Evolutionary conservation across 2,797 vertebrate species (phyloP), one percentile per base, ranked within the genome.

Genomic region (Pogonophryne albipinna): DNA sequence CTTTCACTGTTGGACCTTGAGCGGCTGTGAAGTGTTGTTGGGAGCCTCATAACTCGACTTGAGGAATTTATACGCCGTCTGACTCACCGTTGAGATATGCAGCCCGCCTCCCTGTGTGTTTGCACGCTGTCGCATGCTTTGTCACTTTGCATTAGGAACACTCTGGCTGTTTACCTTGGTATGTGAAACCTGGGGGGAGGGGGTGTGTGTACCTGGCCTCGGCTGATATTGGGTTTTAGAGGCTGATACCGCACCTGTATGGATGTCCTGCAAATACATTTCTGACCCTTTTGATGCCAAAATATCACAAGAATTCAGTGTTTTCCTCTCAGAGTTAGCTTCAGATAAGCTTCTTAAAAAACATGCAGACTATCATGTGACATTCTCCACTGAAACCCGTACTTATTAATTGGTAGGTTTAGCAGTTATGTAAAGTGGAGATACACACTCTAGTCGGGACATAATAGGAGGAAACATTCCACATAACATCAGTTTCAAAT

Each of bases 51-150:
- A 88, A 86, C 77, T 71, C 42, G 14, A 62, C 83, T 62, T 51
- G 19, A 88, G 90, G 91, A 93, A 94, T 94, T 89, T 90, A 64
- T 79, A 27, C 62, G 23, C 66, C 17, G 52, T 52, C 20, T 94
- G 93, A 94, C 85, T 93, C 93, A 95, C 73, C 16, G 50, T 41
- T 88, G 71, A 90, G 91, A 83, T 82, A 93, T 92, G 92, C 81
- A 51, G 79, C 79, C 46, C 15, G 51, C 85, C 86, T 84, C 79
- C 74, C 80, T 67, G 80, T 42, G 67, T 90, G 85, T 92, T 92
- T 90, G 85, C 84, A 79, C 84, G 89, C 64, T 19, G 67, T 76
- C 76, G 31, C 78, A 73, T 59, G 66, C 80, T 88, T 83, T 89
- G 88, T 89, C 84, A 84, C 83, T 88, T 90, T 87, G 84, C 88